Conservation (phyloP, 2,113 vertebrate genomes). For the Pipra filicauda region DNA sequence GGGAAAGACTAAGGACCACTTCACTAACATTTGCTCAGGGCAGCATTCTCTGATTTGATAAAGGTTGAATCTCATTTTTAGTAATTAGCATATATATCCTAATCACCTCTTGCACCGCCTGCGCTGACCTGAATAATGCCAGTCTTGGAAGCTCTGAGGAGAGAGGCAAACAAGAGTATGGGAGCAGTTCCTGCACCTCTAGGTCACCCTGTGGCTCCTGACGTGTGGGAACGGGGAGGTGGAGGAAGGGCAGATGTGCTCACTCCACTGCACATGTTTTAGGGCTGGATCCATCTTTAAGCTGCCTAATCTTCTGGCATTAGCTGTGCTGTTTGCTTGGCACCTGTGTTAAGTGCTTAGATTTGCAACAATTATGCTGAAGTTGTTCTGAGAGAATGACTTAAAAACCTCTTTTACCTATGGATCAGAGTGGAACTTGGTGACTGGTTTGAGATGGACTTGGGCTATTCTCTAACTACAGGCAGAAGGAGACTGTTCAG, state of each 20-base stretch:
- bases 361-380: background rate
- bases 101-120: background rate
- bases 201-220: background rate
- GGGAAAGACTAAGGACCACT: background rate
- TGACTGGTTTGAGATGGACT: background rate
- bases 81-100: background rate
- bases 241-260: background rate
- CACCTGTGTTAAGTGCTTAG: background rate
- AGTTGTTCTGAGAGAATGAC: background rate
- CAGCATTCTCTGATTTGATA: background rate
- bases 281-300: background rate
- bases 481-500: background rate
- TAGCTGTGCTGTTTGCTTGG: background rate
- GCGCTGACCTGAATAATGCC: background rate
- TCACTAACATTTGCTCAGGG: background rate
- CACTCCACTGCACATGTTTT: background rate
- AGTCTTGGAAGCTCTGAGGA: background rate
- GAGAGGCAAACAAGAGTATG: background rate
- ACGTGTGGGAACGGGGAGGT: fast-evolving
- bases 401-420: background rate
- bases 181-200: background rate
- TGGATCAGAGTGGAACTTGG: background rate
- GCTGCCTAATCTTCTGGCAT: background rate
- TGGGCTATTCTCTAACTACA: background rate
- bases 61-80: background rate